Evolutionary conservation across 2,113 vertebrate genomes (phyloP).

Genomic region (Cyprinodon brontotheroides): DNA sequence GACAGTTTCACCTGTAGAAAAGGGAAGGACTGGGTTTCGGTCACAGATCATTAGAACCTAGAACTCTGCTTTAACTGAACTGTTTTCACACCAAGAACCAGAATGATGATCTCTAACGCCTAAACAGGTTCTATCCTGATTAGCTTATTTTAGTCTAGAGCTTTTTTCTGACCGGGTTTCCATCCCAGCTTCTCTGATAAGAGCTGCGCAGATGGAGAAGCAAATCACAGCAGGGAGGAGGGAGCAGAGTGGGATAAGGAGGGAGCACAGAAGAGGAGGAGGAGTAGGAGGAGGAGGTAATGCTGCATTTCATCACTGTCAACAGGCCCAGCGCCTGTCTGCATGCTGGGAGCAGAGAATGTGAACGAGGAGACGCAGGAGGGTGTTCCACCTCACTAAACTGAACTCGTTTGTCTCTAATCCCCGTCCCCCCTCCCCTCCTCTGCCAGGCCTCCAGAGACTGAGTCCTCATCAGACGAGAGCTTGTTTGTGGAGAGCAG

Average conservation of each 20-base stretch:
- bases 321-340: conserved; percentile 21
- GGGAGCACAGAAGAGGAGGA: conserved; percentile 1
- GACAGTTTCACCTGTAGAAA: no score
- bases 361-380: conserved; percentile 28
- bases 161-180: no score
- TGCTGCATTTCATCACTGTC: conserved; percentile 61
- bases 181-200: neutral
- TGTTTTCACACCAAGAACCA: no score
- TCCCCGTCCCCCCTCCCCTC: conserved; percentile 10
- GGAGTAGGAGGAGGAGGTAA: conserved; percentile 14
- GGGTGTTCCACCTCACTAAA: conserved; percentile 54
- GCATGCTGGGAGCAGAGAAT: conserved; percentile 30
- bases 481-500: neutral
- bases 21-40: no score
- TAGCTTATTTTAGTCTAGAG: no score
- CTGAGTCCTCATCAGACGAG: neutral
- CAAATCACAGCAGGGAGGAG: conserved; percentile 28
- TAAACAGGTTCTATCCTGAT: no score
- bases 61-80: no score
- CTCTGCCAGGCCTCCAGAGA: neutral
- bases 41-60: no score
- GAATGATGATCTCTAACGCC: no score
- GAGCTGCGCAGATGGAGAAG: conserved; percentile 30
- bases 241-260: neutral
- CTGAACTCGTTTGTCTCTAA: conserved; percentile 48